These are phyloP conservation scores for Verasper variegatus DNA, from an alignment of 2,113 vertebrate species.

Conservation along the genomic window DNA sequence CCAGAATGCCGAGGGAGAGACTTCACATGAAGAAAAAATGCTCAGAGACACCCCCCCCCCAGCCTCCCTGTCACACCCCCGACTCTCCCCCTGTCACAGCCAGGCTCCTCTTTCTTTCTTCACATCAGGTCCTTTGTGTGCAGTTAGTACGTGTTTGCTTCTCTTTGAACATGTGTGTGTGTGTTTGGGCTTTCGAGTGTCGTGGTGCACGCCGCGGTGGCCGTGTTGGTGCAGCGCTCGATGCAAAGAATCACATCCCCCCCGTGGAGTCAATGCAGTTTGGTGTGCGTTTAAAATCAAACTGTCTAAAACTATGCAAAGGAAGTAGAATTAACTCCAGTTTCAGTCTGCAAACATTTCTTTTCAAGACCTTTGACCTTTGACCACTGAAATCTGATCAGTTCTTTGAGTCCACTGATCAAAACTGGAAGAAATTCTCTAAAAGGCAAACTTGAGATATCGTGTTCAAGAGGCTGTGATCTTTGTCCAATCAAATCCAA, in stretches of 20 bases:
- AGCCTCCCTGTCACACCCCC: neutral
- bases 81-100: neutral
- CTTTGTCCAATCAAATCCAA: too few species aligned
- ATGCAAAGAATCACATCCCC: too few species aligned
- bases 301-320: too few species aligned
- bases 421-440: too few species aligned
- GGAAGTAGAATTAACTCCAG: too few species aligned
- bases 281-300: too few species aligned
- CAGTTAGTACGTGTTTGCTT: slow-evolving; percentile 31
- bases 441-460: too few species aligned
- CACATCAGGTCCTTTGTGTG: slow-evolving; percentile 41
- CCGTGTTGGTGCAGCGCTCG: neutral
- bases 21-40: slow-evolving; percentile 58
- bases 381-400: neutral
- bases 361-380: neutral
- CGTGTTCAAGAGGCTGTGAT: too few species aligned
- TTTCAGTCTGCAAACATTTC: too few species aligned
- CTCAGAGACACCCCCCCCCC: slow-evolving; percentile 41
- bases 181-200: slow-evolving; percentile 4
- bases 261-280: too few species aligned
- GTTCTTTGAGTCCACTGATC: too few species aligned
- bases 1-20: slow-evolving; percentile 59
- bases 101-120: slow-evolving; percentile 1
- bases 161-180: slow-evolving; percentile 32
- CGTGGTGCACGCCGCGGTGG: neutral